Evolutionary conservation across 2,888 invertebrate species (phyloP), one percentile per base, ranked within the genome.

Genomic region (Rhingia campestris): DNA sequence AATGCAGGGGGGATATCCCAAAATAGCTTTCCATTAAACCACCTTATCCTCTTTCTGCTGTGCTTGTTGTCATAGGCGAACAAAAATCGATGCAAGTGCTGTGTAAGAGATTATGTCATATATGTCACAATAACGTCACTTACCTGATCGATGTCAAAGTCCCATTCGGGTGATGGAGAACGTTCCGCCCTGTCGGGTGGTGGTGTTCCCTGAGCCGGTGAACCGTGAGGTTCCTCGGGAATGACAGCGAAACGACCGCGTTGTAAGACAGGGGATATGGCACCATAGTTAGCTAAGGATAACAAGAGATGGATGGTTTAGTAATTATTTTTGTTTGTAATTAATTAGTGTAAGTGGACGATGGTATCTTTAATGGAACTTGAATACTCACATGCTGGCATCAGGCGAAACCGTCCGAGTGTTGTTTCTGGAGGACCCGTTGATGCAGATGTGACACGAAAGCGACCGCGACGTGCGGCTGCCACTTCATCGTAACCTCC

Each of bases 401-500:
- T 91, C 39, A 92, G 88, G 76, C 91, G 91, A 89, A 91, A 92
- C 70, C 92, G 88, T 39, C 92, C 92, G 56, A 91, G 88, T 54
- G 91, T 91, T 81, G 90, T 90, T 88, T 91, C 91, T 54, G 91
- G 90, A 70, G 91, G 91, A 33, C 91, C 91, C 72, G 90, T 88
- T 35, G 91, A 87, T 85, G 90, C 87, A 67, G 91, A 90, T 70
- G 93, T 93, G 87, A 93, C 93, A 89, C 93, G 93, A 90, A 93
- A 93, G 80, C 93, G 93, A 61, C 93, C 92, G 45, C 90, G 91
- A 45, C 91, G 89, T 39, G 91, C 91, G 61, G 90, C 91, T 73
- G 91, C 89, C 81, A 90, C 91, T 76, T 90, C 91, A 79, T 91
- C 91, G 79, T 90, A 90, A 81, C 88, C 88, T 58, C 87, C 88